phyloP scores from a whole-genome alignment of 2,797 vertebrate species.

The Borostomias antarcticus region DNA sequence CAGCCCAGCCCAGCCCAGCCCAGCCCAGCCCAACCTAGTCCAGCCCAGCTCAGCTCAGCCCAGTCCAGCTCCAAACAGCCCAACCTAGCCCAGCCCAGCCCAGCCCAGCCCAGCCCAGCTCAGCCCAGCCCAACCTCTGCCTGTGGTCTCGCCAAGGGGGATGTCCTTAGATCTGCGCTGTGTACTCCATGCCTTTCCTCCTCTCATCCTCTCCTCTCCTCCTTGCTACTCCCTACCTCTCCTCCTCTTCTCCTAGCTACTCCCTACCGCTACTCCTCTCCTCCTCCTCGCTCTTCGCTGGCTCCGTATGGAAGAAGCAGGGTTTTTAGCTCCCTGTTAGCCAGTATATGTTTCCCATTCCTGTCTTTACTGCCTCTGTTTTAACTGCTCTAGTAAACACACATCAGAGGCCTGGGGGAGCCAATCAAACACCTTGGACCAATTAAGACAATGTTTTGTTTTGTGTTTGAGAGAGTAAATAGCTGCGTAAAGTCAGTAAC shows the following conservation, averaged over 20 bases:
- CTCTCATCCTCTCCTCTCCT: too few relatives aligned
- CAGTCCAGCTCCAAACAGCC: too few relatives aligned
- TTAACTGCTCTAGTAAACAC: conserved; percentile 77
- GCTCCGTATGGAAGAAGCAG: conserved; percentile 56
- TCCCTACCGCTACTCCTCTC: too few relatives aligned
- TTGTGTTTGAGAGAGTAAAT: conserved; percentile 65
- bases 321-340: conserved; percentile 64
- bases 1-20: too few relatives aligned
- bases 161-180: conserved; percentile 41
- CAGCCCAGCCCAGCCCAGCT: neutral
- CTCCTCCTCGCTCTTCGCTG: conserved; percentile 54
- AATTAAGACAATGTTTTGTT: conserved; percentile 73
- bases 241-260: too few relatives aligned
- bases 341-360: conserved; percentile 64
- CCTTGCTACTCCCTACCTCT: too few relatives aligned
- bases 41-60: neutral
- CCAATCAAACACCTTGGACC: conserved; percentile 75
- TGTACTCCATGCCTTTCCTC: conserved; percentile 32
- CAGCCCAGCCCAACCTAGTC: neutral
- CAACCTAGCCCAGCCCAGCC: too few relatives aligned
- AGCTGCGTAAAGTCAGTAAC: conserved; percentile 62
- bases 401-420: conserved; percentile 68
- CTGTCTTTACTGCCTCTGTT: conserved; percentile 56
- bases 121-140: neutral
- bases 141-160: conserved; percentile 51